phyloP scores from a whole-genome alignment of 2,888 invertebrate genomes.

The Agonopterix subpropinquella region DNA sequence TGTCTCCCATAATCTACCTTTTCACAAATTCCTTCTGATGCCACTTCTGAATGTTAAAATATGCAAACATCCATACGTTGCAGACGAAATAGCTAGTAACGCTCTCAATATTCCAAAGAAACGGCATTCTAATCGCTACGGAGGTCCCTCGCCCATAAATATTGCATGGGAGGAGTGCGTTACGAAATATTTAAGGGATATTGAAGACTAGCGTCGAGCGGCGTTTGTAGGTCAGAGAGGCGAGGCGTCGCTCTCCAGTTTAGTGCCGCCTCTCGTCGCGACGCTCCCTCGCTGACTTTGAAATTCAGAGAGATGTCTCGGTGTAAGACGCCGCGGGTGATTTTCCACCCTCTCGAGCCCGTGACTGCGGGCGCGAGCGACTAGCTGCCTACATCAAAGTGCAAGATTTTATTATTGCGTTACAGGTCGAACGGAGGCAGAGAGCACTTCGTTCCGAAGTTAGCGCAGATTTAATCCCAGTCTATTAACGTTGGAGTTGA shows the following conservation, averaged over 20 bases:
- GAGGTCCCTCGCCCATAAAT: slow-evolving; percentile 56
- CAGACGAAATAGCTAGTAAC: slow-evolving; percentile 43
- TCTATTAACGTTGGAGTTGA: slow-evolving; percentile 26
- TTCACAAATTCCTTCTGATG: slow-evolving; percentile 35
- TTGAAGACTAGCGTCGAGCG: slow-evolving; percentile 20
- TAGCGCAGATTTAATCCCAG: slow-evolving; percentile 42
- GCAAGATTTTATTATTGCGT: slow-evolving; percentile 58
- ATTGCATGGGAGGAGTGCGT: slow-evolving; percentile 47
- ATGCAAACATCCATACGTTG: slow-evolving; percentile 53
- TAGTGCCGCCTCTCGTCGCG: slow-evolving; percentile 46
- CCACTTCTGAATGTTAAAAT: slow-evolving; percentile 40
- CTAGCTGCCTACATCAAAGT: slow-evolving; percentile 57
- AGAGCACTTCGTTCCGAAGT: slow-evolving; percentile 25
- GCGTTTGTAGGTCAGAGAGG: slow-evolving; percentile 60
- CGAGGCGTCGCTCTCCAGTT: slow-evolving; percentile 38
- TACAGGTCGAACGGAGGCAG: slow-evolving; percentile 37
- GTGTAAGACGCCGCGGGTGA: slow-evolving; percentile 40
- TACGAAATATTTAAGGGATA: slow-evolving; percentile 52
- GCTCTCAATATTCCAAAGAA: slow-evolving; percentile 51
- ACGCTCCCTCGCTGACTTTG: slow-evolving; percentile 30
- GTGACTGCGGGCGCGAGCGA: slow-evolving; percentile 20
- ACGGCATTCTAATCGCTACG: slow-evolving; percentile 61
- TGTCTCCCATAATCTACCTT: slow-evolving; percentile 20
- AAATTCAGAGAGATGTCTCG: slow-evolving; percentile 31
- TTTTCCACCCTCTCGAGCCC: slow-evolving; percentile 46